These are phyloP conservation scores for Syrrhaptes paradoxus DNA, from an alignment of 2,113 vertebrate species.

Conservation along the genomic window DNA sequence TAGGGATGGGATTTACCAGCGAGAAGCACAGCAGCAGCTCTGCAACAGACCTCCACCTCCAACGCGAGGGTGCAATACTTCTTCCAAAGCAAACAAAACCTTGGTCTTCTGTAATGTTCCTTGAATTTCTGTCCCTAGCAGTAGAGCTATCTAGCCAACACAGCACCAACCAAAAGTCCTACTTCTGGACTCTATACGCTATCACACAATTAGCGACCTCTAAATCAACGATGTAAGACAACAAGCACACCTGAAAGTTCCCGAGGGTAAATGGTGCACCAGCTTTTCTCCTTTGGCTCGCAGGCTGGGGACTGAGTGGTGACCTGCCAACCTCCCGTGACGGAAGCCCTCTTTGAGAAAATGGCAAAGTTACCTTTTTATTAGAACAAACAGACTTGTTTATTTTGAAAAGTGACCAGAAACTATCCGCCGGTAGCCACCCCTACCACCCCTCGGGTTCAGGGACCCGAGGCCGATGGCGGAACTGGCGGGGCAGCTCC, in stretches of 20 bases:
- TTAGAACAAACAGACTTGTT: fast-evolving
- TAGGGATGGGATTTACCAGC: not conserved
- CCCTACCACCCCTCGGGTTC: fast-evolving
- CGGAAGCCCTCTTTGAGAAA: not conserved
- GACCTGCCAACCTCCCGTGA: not conserved
- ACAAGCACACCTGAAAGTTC: not conserved
- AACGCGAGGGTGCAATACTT: not conserved
- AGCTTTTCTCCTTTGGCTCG: not conserved
- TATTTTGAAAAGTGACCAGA: not conserved
- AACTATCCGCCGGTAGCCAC: not conserved
- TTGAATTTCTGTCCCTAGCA: not conserved
- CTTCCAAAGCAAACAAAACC: not conserved
- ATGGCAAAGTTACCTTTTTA: not conserved
- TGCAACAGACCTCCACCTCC: not conserved
- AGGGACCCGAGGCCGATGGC: not conserved
- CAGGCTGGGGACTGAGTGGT: not conserved
- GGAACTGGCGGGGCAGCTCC: not conserved
- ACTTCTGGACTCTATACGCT: not conserved
- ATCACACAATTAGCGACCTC: not conserved
- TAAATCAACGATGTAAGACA: not conserved
- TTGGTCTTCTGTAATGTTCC: not conserved
- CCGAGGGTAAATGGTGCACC: fast-evolving
- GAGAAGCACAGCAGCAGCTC: not conserved
- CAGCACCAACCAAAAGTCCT: not conserved
- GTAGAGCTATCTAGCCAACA: not conserved